A percentile compares a stretch with the other conserved stretches of the same genome.
Evolutionary conservation across 2,113 vertebrate species (phyloP).

Genomic region (Thamnophis sirtalis): DNA sequence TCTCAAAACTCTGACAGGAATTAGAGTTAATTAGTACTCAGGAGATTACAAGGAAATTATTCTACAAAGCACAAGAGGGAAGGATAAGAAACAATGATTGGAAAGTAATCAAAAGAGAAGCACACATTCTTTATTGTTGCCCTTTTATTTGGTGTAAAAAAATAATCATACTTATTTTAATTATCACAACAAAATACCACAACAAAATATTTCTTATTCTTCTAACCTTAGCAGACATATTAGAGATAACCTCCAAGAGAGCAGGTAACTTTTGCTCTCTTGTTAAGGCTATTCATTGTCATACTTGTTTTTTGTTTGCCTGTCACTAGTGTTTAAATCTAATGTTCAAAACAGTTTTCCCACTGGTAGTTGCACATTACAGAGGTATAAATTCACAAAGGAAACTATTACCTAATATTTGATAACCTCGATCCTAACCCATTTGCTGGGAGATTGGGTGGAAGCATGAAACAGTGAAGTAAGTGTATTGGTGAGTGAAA

Average conservation of each 20-base stretch:
- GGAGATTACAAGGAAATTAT: not conserved
- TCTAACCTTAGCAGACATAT: not conserved
- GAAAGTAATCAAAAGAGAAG: too few relatives aligned
- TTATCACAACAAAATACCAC: too few relatives aligned
- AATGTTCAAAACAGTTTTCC: not conserved
- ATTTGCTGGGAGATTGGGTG: not conserved
- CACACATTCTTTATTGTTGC: not conserved
- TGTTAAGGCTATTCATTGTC: not conserved
- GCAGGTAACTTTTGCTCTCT: not conserved
- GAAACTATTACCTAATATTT: not conserved
- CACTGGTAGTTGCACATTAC: not conserved
- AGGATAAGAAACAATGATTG: too few relatives aligned
- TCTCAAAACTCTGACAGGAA: not conserved
- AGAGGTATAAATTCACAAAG: not conserved
- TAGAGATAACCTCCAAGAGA: not conserved
- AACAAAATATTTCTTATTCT: not conserved
- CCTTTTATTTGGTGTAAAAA: not conserved
- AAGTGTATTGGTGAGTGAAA: not conserved
- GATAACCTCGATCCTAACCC: not conserved
- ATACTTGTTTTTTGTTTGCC: not conserved
- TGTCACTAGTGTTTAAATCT: not conserved
- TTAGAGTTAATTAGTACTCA: not conserved
- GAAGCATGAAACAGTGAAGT: not conserved
- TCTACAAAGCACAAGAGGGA: too few relatives aligned
- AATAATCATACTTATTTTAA: not conserved